Evolutionary conservation across 2,888 invertebrate genomes (phyloP), one percentile per base, ranked within the genome.

Genomic region (Theretra japonica): DNA sequence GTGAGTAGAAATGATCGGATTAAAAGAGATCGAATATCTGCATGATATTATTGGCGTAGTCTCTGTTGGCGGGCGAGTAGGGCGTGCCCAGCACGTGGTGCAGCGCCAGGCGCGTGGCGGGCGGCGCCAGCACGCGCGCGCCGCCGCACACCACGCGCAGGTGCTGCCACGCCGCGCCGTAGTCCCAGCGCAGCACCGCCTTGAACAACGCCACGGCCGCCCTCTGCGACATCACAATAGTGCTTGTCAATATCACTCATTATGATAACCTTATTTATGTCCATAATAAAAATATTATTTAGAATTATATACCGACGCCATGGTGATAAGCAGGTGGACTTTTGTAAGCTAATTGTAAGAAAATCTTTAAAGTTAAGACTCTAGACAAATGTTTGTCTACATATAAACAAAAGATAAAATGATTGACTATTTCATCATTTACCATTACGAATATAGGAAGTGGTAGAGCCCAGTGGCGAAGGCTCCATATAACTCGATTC

Each of bases 171-270:
- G 86, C 80, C 3, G 86, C 85, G 28, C 91, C 89, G 81, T 88
- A 88, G 81, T 96, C 95, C 82, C 94, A 94, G 4, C 83, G 81
- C 4, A 94, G 82, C 69, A 96, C 86, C 6, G 83, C 85, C 82
- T 92, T 92, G 87, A 95, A 96, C 86, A 96, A 94, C 56, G 88
- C 82, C 21, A 96, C 85, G 4, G 96, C 95, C 30, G 91, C 87
- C 62, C 84, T 83, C 96, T 96, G 86, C 6, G 28, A 71, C 6
- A 8, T 5, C n/a, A 4, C 15, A 30, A 48, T 65, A 4, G 19
- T 11, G 2, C 41, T 4, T 58, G 5, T 1, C 0, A 17, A 25
- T 23, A 21, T 57, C 6, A 21, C 8, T 57, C 4, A 4, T 17
- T 41, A 41, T 11, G 3, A 15, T 41, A 4, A 3, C 2, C 8